A percentile compares a stretch with the other conserved stretches of the same genome.
These are phyloP conservation scores for Paradisaea rubra DNA, from an alignment of 2,113 vertebrate species.

Conservation along the genomic window DNA sequence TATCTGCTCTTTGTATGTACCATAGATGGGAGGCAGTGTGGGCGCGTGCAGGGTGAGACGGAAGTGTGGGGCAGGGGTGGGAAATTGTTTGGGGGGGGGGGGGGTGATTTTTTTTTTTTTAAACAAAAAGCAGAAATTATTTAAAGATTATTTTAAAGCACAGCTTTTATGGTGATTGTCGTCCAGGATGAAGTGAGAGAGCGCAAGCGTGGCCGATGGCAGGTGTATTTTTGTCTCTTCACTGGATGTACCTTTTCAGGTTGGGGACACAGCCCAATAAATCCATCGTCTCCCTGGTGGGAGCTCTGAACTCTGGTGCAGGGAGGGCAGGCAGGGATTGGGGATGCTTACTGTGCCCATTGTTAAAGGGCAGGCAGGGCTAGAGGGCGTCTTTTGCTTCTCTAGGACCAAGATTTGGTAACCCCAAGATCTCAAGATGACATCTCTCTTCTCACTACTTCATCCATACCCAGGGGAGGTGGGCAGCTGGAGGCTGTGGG, in stretches of 20 bases:
- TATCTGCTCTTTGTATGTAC: slow-evolving; percentile 44
- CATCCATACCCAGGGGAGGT: background rate
- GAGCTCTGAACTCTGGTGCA: background rate
- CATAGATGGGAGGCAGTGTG: background rate
- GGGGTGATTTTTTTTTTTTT: background rate
- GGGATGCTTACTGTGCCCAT: background rate
- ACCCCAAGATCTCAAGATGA: background rate
- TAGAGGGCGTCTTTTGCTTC: background rate
- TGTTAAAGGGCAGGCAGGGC: background rate
- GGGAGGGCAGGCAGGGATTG: background rate
- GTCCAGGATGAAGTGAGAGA: background rate
- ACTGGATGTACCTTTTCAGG: slow-evolving; percentile 51
- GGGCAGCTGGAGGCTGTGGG: background rate
- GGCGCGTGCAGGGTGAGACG: background rate
- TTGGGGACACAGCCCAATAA: slow-evolving; percentile 32
- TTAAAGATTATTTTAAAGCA: slow-evolving; percentile 65
- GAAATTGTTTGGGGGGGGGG: background rate
- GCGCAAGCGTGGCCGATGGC: accelerated
- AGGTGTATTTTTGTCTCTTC: slow-evolving; percentile 50
- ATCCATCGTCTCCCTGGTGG: background rate
- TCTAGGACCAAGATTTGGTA: background rate
- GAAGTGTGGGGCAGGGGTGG: accelerated
- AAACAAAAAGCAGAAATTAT: slow-evolving; percentile 52
- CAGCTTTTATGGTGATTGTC: slow-evolving; percentile 22
- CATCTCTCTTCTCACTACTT: background rate